A percentile compares a stretch with the other conserved stretches of the same genome.
Evolutionary conservation across 1,140 invertebrate species (phyloP).

Genomic region (Drosophila sp.): DNA sequence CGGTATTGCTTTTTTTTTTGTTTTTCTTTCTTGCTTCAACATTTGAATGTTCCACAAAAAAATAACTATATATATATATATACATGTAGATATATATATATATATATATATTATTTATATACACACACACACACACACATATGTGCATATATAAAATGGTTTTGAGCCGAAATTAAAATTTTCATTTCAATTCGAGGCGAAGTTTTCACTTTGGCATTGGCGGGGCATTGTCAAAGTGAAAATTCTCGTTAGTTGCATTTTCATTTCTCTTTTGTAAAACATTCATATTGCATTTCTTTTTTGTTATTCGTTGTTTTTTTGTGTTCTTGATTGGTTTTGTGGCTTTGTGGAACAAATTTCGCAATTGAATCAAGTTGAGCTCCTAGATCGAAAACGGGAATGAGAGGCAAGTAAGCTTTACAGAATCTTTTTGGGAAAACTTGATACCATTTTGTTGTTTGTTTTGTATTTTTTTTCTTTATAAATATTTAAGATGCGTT

Average conservation of each 20-base stretch:
- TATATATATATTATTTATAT: background rate
- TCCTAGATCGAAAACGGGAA: slow-evolving; percentile 83
- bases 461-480: slow-evolving; percentile 23
- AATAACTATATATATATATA: slow-evolving; percentile 47
- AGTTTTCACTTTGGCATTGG: slow-evolving; percentile 64
- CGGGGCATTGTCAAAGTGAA: slow-evolving; percentile 60
- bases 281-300: slow-evolving; percentile 63
- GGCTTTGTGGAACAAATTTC: slow-evolving; percentile 82
- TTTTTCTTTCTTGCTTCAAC: slow-evolving; percentile 82
- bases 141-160: slow-evolving; percentile 16
- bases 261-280: slow-evolving; percentile 79
- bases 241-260: slow-evolving; percentile 45
- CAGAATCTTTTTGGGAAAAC: slow-evolving; percentile 83
- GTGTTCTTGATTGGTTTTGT: slow-evolving; percentile 41
- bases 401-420: slow-evolving; percentile 83
- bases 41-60: slow-evolving; percentile 83
- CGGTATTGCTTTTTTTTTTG: slow-evolving; percentile 45
- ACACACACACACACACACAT: background rate
- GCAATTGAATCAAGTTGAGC: slow-evolving; percentile 83
- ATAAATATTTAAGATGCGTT: slow-evolving; percentile 50
- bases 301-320: slow-evolving; percentile 32
- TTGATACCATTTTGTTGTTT: slow-evolving; percentile 77
- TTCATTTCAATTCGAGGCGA: slow-evolving; percentile 70
- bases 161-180: slow-evolving; percentile 69
- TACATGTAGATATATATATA: background rate